Evolutionary conservation across 1,140 invertebrate species (phyloP), one percentile per base, ranked within the genome.

Genomic region (Formica exsecta): DNA sequence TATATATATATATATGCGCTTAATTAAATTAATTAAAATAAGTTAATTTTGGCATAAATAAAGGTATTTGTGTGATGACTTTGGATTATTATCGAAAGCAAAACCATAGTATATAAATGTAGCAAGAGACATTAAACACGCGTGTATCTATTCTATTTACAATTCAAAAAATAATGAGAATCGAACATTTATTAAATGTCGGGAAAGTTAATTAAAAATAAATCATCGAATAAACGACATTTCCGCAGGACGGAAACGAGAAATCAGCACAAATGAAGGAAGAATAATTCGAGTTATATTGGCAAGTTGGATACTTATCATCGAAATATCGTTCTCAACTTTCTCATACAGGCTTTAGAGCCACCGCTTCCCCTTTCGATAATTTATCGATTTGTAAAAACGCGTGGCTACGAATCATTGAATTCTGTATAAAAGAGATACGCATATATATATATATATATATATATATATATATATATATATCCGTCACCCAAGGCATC

Each of bases 381-480:
- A 25, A 74, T 83, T 48, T 73, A 74, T 74, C 4, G 68, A 83
- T 74, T 73, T 11, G 22, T 73, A 73, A 73, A 81, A 81, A 71
- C 48, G 13, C 5, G 48, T 9, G 48, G 32, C 48, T 29, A 71
- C 77, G 79, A 73, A 81, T 81, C 66, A 71, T 81, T 3, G 66
- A 22, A 71, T 44, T 44, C 51, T 32, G 3, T 73, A n/a, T 59
- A 44, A 73, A 61, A 64, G 68, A 74, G n/a, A 48, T 16, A 61
- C 54, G 48, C 38, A 73, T 73, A 71, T 51, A 48, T 73, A 16
- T 51, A 48, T 73, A n/a, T n/a, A n/a, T n/a, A n/a, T n/a, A n/a
- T n/a, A n/a, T n/a, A n/a, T n/a, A n/a, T n/a, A n/a, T n/a, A n/a
- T n/a, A n/a, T n/a, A n/a, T 73, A 16, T 51, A 48, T 73, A 16